These are phyloP conservation scores for Lithobius niger DNA, from an alignment of 1,140 invertebrate species.

Conservation along the genomic window DNA sequence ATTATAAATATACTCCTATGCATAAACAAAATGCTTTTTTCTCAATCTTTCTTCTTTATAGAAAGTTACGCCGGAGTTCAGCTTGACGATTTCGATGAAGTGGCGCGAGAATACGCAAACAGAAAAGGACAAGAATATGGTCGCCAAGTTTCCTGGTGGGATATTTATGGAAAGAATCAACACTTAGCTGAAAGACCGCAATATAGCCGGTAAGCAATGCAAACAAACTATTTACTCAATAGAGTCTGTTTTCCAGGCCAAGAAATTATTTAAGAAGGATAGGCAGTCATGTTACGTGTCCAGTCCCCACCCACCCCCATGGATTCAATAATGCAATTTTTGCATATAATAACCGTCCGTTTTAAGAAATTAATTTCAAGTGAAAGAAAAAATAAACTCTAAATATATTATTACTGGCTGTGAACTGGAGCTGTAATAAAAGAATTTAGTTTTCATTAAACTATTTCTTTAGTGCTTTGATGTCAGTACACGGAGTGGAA, in stretches of 20 bases:
- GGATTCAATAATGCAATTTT: not conserved
- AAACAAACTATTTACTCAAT: not conserved
- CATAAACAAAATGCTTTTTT: too few relatives aligned
- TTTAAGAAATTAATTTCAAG: not conserved
- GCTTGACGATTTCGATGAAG: constrained; percentile 4
- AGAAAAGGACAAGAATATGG: not conserved
- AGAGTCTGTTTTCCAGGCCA: not conserved
- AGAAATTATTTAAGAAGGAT: too few relatives aligned
- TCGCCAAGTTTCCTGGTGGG: not conserved
- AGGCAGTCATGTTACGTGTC: too few relatives aligned
- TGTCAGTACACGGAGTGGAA: too few relatives aligned
- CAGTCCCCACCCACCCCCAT: too few relatives aligned
- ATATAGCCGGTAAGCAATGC: not conserved
- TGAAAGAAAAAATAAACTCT: not conserved
- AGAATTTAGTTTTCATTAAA: too few relatives aligned
- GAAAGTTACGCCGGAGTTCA: too few relatives aligned
- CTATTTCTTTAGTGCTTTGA: too few relatives aligned
- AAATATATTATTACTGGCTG: too few relatives aligned
- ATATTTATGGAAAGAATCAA: not conserved
- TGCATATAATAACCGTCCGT: not conserved
- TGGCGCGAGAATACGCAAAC: not conserved
- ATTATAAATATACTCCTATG: too few relatives aligned
- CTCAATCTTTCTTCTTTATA: too few relatives aligned
- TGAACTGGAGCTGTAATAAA: too few relatives aligned
- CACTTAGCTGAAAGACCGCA: not conserved